Evolutionary conservation across 1,140 invertebrate genomes (phyloP).

Genomic region (Dendroctonus ponderosae): DNA sequence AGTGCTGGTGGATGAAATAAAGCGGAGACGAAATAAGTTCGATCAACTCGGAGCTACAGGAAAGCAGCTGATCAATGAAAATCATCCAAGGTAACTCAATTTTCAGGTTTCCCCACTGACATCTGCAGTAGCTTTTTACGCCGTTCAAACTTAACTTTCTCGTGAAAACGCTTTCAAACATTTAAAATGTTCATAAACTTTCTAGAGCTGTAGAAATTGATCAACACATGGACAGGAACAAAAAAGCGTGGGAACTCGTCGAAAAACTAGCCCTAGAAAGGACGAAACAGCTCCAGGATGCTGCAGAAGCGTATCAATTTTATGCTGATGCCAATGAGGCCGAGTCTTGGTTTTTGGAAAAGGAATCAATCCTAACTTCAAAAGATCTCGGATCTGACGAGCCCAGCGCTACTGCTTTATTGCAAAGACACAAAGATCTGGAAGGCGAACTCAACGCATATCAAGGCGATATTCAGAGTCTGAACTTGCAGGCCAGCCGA

Average conservation of each 20-base stretch:
- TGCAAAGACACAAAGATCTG: conserved; percentile 83
- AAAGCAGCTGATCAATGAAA: conserved; percentile 70
- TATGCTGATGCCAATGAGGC: conserved; percentile 97
- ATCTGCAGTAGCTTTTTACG: too few relatives aligned
- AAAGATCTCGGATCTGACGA: conserved; percentile 88
- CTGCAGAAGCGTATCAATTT: conserved; percentile 92
- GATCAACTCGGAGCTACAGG: conserved; percentile 72
- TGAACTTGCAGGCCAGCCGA: conserved; percentile 82
- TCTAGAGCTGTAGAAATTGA: conserved; percentile 69
- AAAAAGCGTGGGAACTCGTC: conserved; percentile 82
- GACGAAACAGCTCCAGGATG: conserved; percentile 87
- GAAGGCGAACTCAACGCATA: conserved; percentile 92
- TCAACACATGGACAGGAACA: conserved; percentile 74
- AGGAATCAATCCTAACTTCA: conserved; percentile 82
- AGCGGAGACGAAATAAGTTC: conserved; percentile 75
- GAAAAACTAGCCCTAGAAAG: conserved; percentile 80
- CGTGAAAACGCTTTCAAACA: too few relatives aligned
- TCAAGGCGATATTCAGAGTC: conserved; percentile 80
- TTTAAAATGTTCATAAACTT: background rate
- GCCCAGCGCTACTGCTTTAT: conserved; percentile 78
- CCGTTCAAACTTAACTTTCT: too few relatives aligned
- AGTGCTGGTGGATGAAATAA: conserved; percentile 88
- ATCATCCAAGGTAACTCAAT: conserved; percentile 60
- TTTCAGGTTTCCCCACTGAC: too few relatives aligned
- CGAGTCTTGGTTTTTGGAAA: conserved; percentile 96